Conservation (phyloP, 2,113 vertebrate species). For the Vombatus ursinus region DNA sequence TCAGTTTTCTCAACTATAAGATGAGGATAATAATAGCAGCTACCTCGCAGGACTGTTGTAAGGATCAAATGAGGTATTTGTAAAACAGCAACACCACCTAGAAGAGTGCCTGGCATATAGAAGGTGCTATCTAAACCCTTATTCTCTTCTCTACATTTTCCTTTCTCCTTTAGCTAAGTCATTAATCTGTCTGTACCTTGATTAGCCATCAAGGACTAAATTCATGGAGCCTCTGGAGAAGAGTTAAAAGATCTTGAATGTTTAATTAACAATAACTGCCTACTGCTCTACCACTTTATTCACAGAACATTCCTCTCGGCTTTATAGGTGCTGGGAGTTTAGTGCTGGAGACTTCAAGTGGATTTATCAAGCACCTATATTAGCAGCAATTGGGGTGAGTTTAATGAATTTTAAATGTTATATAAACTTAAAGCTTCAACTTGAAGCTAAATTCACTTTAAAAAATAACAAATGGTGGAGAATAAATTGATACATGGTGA, state of each 20-base stretch:
- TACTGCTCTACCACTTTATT: conserved; percentile 35
- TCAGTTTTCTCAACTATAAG: neutral
- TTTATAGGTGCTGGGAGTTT: conserved; percentile 91
- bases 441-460: neutral
- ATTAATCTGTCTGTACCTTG: conserved; percentile 25
- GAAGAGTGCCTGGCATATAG: neutral
- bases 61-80: neutral
- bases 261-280: neutral
- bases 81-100: neutral
- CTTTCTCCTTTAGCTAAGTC: neutral
- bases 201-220: neutral
- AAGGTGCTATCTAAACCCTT: neutral
- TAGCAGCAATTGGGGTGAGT: conserved; percentile 91
- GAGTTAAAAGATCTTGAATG: conserved; percentile 38
- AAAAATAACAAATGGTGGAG: conserved; percentile 1
- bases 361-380: conserved; percentile 93
- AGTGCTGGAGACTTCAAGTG: conserved; percentile 90
- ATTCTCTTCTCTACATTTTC: neutral
- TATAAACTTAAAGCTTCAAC: neutral
- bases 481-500: neutral
- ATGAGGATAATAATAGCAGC: neutral
- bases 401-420: conserved; percentile 3
- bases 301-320: conserved; percentile 10
- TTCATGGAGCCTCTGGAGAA: conserved; percentile 1
- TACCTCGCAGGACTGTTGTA: neutral